Base-by-base conservation (phyloP, 2,113 vertebrate genomes). In the Trogon surrucura region DNA sequence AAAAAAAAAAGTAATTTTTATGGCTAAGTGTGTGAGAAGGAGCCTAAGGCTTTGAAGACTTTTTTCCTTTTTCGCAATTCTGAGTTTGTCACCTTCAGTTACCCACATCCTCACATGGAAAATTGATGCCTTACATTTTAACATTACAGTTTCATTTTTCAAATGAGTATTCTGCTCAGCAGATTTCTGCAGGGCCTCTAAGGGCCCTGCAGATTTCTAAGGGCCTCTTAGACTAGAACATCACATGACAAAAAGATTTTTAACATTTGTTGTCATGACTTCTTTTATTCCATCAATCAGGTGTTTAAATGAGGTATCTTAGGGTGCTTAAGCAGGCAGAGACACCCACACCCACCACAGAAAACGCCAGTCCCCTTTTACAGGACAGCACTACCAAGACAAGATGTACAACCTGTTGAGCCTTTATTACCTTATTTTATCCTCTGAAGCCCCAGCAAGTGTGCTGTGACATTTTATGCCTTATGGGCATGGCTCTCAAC, bases 371-470 rank as follows among this genome's bases (percentile, higher is more conserved):
- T 23, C 44, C 60, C 74, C 18, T 83, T 58, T 45, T 32, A 54
- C 48, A 53, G 13, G 16, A 53, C 69, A 82, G 72, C 51, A 62
- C 27, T 23, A 82, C 21, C 3, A 8, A 85, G 57, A 79, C 53
- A 82, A 85, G 71, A 79, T 27, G 9, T 23, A 81, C 58, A 73
- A 92, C 69, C 51, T 80, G 34, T 30, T 79, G 77, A 81, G 66
- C 18, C 32, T 80, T 92, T 84, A 89, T 74, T 60, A 81, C 51
- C 77, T 79, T 89, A 41, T 34, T 74, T 89, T 64, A 81, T 53
- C 53, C 70, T 91, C 50, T 94, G 84, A 97, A 91, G 91, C 60
- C 88, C 50, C 60, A 47, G 80, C 45, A 89, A 87, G 78, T 26
- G 1, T 45, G 77, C 73, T 87, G 89, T 87, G 89, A 91, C 81